Percentiles rank a stretch among this genome's conserved stretches.
phyloP scores from a whole-genome alignment of 1,140 invertebrate genomes.

The Musca domestica region DNA sequence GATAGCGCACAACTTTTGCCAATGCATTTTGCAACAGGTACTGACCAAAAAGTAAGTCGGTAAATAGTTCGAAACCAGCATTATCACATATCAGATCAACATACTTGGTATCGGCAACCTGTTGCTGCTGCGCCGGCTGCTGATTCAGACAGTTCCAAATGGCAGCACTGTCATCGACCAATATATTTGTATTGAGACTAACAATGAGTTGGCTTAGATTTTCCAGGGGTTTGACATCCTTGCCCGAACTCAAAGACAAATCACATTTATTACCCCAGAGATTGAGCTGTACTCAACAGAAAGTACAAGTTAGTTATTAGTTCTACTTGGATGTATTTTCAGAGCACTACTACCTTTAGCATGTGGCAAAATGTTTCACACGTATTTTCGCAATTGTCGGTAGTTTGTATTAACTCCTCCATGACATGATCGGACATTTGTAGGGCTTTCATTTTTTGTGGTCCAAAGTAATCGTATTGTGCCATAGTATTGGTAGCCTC shows the following conservation, averaged over 20 bases:
- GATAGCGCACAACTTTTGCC: slow-evolving; percentile 72
- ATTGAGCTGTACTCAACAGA: slow-evolving; percentile 57
- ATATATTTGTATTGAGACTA: slow-evolving; percentile 65
- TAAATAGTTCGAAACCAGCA: slow-evolving; percentile 88
- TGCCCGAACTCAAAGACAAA: slow-evolving; percentile 79
- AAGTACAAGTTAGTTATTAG: not conserved
- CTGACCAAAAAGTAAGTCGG: slow-evolving; percentile 84
- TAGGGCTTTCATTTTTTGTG: slow-evolving; percentile 69
- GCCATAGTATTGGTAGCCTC: slow-evolving; percentile 66
- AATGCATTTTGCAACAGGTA: slow-evolving; percentile 70
- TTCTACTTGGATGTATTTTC: too few relatives aligned
- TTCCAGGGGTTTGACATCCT: slow-evolving; percentile 56
- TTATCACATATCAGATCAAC: slow-evolving; percentile 90
- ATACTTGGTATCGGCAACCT: slow-evolving; percentile 34
- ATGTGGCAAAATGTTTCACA: slow-evolving; percentile 58
- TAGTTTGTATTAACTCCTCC: slow-evolving; percentile 55
- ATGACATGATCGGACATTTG: slow-evolving; percentile 59
- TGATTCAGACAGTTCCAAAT: slow-evolving; percentile 56
- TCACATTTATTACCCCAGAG: slow-evolving; percentile 83
- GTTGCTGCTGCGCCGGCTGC: not conserved
- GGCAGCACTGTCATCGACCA: slow-evolving; percentile 67
- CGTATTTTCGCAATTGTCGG: slow-evolving; percentile 30
- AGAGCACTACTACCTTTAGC: slow-evolving; percentile 60
- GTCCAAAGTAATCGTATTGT: slow-evolving; percentile 75
- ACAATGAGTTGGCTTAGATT: slow-evolving; percentile 66